These are phyloP conservation scores for Drosophila emarginata DNA, from an alignment of 2,888 invertebrate genomes.

Conservation along the genomic window DNA sequence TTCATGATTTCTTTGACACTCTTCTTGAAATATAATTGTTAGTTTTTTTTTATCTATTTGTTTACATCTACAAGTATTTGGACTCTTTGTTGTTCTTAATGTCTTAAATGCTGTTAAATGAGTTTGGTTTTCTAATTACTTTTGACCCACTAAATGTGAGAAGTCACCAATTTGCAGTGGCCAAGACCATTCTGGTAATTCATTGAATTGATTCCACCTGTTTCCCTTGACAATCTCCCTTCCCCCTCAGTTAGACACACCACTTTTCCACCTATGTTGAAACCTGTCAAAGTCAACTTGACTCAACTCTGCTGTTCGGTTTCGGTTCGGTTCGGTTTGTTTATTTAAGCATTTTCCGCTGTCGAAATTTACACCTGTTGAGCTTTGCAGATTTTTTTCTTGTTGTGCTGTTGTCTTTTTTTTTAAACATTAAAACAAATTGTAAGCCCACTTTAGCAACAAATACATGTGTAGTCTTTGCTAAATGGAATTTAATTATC, in stretches of 20 bases:
- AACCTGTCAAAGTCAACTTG: slow-evolving; percentile 2
- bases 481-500: slow-evolving; percentile 76
- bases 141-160: slow-evolving; percentile 36
- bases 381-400: slow-evolving; percentile 42
- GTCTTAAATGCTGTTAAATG: slow-evolving; percentile 4
- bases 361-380: slow-evolving; percentile 74
- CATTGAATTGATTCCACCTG: slow-evolving; percentile 64
- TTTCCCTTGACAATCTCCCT: slow-evolving; percentile 8
- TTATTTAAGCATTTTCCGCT: slow-evolving; percentile 28
- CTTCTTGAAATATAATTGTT: neutral
- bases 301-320: slow-evolving; percentile 4
- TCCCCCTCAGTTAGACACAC: too few species aligned
- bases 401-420: neutral
- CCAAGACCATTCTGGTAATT: slow-evolving; percentile 44
- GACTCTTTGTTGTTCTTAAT: neutral
- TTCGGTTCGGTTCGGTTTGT: slow-evolving; percentile 3
- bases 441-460: slow-evolving; percentile 19
- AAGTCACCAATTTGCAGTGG: slow-evolving; percentile 53
- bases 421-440: slow-evolving; percentile 48
- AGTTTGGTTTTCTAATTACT: slow-evolving; percentile 14
- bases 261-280: neutral
- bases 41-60: neutral
- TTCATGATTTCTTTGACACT: neutral
- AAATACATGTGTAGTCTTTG: slow-evolving; percentile 45
- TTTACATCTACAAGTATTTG: neutral